Base-by-base conservation (phyloP, 2,797 vertebrate genomes). In the Coilia nasus region DNA sequence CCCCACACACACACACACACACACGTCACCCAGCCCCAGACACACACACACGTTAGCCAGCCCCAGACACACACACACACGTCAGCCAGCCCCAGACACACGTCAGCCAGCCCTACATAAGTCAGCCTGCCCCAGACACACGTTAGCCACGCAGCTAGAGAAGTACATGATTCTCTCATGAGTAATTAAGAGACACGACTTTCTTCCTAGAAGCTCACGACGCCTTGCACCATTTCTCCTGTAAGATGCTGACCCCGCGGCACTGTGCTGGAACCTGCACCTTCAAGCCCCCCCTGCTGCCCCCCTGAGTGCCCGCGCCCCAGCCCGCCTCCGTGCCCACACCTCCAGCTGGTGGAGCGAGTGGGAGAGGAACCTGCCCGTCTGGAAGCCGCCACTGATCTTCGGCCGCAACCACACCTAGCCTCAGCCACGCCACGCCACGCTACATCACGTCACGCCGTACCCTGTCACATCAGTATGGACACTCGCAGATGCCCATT, bases 241-340 rank as follows among this genome's bases (percentile, higher is more conserved):
- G 97, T 94, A 98, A 99, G 94, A 99, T 99, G 98, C 92, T 98
- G 94, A 99, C 97, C 86, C 98, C 97, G 85, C 97, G 97, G 87
- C 98, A 98, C 95, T 99, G 97, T 95, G 95, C 93, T 1, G 97
- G 97, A 86, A 97, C 96, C 94, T 99, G 97, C 94, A 97, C 97
- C 92, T 99, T 97, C 96, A 99, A 98, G 89, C 96, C 97, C 83
- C 98, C 97, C 86, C 95, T 98, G 90, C 93, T 97, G 84, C 98
- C 97, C 78, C 97, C 96, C 84, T 97, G 94, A 97, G 31, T 3
- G 14, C 28, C 71, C 19, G 71, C 35, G 19, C 5, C 71, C 31
- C 31, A 0, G 35, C 31, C 31, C 80, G 83, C 87, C 87, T 87
- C 83, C 54, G 60, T 81, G 57, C 31, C 83, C 57, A 44, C 47